Base-by-base conservation (phyloP, 2,888 invertebrate genomes). In the Eilema griseolum region DNA sequence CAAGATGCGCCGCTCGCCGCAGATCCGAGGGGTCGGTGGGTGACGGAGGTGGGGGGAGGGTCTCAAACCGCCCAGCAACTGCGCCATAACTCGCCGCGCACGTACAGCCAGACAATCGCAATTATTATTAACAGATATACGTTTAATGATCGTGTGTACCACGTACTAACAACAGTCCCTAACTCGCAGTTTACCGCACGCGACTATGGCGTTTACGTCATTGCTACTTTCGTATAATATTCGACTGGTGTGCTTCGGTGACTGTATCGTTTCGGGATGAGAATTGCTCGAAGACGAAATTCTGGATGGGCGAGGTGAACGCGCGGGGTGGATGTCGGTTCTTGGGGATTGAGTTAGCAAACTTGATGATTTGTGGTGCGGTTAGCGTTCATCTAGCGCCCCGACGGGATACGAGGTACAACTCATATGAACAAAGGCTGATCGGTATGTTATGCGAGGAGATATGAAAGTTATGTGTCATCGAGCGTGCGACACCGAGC, bases 111-210 rank as follows among this genome's bases (percentile, higher is more conserved):
- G 93, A 93, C 93, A 93, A 93, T 93, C 92, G 91, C 89, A 94
- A 93, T 94, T 93, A 93, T 93, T 93, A 93, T 93, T 93, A 93
- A 92, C 93, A 91, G 92, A 92, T 92, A 91, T 91, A 92, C 89
- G 90, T 92, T 92, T 93, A 92, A 93, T 92, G 92, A 92, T 90
- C 90, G 91, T 90, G 89, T 90, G 90, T 90, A 89, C 88, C 85
- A 88, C 73, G 73, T 75, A 77, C 85, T 83, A 84, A 83, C 85
- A 84, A 83, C 85, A 84, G 83, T 82, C 81, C 87, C 88, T 85
- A 84, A 86, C 85, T 83, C 84, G 84, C 83, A 85, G 81, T 79
- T 79, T 71, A 72, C 83, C 81, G 85, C 87, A 86, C 81, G 86
- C 89, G 88, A 90, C 88, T 89, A 80, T 89, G 77, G 86, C 76